Percentiles rank a stretch among this genome's conserved stretches.
phyloP scores from a whole-genome alignment of 2,888 invertebrate genomes.

The Subacronicta megacephala region DNA sequence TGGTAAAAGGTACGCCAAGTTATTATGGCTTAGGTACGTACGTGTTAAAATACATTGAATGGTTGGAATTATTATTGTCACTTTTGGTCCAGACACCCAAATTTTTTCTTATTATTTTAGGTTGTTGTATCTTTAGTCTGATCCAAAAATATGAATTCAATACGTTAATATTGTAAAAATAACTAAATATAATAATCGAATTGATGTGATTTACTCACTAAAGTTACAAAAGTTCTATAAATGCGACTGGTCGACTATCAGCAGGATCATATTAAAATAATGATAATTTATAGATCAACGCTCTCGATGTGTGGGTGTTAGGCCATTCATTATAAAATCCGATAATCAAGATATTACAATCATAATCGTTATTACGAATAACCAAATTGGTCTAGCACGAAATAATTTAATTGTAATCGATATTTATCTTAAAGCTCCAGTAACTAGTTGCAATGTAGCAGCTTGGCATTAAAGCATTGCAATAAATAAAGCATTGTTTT shows the following conservation, averaged over 20 bases:
- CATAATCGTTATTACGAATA: slow-evolving; percentile 37
- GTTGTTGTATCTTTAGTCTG: too few species aligned
- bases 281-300: slow-evolving; percentile 33
- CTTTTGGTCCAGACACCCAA: too few species aligned
- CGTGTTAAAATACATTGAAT: too few species aligned
- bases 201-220: slow-evolving; percentile 8
- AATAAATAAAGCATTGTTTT: too few species aligned
- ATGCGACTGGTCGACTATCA: slow-evolving; percentile 23
- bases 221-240: slow-evolving; percentile 21
- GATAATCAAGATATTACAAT: slow-evolving; percentile 43
- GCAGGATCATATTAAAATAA: slow-evolving; percentile 44
- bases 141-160: not conserved
- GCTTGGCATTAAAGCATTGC: too few species aligned
- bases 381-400: slow-evolving; percentile 36
- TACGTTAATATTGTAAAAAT: not conserved
- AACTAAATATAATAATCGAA: not conserved
- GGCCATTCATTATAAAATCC: slow-evolving; percentile 38
- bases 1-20: not conserved
- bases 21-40: too few species aligned
- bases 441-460: too few species aligned
- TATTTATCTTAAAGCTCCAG: slow-evolving; percentile 28
- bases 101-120: too few species aligned
- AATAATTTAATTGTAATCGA: slow-evolving; percentile 25
- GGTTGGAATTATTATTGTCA: too few species aligned
- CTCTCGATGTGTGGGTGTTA: slow-evolving; percentile 35